Evolutionary conservation across 2,888 invertebrate genomes (phyloP), one percentile per base, ranked within the genome.

Genomic region (Stenotaenia linearis): DNA sequence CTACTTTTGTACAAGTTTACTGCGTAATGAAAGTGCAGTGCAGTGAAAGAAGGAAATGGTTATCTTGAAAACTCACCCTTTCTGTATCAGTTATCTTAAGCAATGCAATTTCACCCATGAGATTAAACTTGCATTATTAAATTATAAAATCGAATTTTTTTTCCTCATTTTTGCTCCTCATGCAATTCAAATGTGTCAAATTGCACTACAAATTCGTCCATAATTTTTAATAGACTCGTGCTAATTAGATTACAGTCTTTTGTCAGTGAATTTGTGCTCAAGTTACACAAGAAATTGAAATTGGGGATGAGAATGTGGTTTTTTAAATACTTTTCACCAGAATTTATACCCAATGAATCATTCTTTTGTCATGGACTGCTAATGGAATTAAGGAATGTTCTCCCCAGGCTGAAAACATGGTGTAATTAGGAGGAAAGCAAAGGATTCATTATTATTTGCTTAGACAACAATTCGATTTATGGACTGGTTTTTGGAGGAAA

Each of bases 181-280:
- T 69, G 69, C 69, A 69, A 69, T 69, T 69, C 69, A 69, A 69
- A 69, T 69, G 69, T 69, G 69, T 69, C 69, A 69, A 69, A 69
- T 69, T 69, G 69, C 69, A 69, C 69, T 69, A 69, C 69, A 69
- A 69, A 69, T 69, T 69, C 69, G 69, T 69, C 69, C 69, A 69
- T 69, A 69, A 69, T 69, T 69, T 69, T 69, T 69, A 69, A 69
- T 69, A 69, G 69, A 69, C 69, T 69, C 25, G 56, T 69, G 69
- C 69, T 69, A 69, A 69, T 69, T 69, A 69, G 69, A 69, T 69
- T 69, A 69, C 69, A 1, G 28, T 25, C 69, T 69, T 69, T 69
- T 69, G 69, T 69, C 69, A 69, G 69, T 69, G 28, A 69, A 69
- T 69, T 69, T 28, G 69, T 23, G 28, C 69, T 69, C 69, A 69